Base-by-base conservation (phyloP, 2,888 invertebrate species). In the Lamellibrachia satsuma region DNA sequence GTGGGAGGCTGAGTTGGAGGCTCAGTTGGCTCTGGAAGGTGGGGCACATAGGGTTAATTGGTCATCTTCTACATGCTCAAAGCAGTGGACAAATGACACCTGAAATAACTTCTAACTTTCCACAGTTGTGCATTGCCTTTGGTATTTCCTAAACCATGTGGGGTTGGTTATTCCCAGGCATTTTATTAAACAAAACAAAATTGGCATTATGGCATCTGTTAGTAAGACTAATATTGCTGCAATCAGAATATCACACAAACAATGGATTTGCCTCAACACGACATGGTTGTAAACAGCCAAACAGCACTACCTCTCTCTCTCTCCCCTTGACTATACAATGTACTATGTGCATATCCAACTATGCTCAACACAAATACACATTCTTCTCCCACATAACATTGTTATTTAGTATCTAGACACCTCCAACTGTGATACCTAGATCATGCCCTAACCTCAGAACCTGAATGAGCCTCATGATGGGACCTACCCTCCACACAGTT, bases 401-500 rank as follows among this genome's bases (percentile, higher is more conserved):
- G 55, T 9, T 55, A 55, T 55, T 9, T 9, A 55, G 55, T 55
- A 7, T 55, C 6, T 22, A 75, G 15, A 75, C 22, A 75, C 22
- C 15, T n/a, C 75, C 2, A 75, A 75, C 75, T 75, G 22, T 75
- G 75, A 75, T 75, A 11, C 60, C 22, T 60, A 4, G 11, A 60
- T 60, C 60, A 60, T 60, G 60, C 60, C 60, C 60, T 60, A 60
- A 9, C 22, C 22, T 15, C 15, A 60, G n/a, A n/a, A 75, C 75
- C 3, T 0, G n/a, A 15, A 60, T 15, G 60, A n/a, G 7, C 75
- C 75, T 1, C 75, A n/a, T 75, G 75, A 75, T 15, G 75, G 3
- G 22, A 52, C 52, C 51, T 39, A 92, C 90, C 95, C 95, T 95
- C 94, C 95, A 95, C 94, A 95, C 98, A 98, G 95, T 97, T 97